Percentiles rank a stretch among this genome's conserved stretches.
Conservation (phyloP, 1,140 invertebrate species). For the Periplaneta americana region DNA sequence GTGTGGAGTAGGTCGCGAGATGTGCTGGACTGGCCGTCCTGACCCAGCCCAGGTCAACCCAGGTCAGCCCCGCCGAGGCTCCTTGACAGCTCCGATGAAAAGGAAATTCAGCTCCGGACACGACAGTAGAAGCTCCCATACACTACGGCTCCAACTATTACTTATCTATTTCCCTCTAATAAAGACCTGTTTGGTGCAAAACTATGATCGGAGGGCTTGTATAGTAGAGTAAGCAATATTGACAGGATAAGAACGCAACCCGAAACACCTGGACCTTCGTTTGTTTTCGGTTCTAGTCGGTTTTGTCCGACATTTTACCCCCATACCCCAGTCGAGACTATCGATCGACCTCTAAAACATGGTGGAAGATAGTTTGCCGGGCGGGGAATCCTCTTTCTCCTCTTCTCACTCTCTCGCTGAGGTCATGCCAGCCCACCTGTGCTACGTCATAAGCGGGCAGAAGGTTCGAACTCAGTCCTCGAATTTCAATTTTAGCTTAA, state of each 20-base stretch:
- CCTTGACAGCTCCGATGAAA: neutral
- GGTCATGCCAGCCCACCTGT: neutral
- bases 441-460: neutral
- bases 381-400: neutral
- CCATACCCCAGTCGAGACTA: neutral
- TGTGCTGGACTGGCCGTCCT: neutral
- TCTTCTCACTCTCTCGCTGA: neutral
- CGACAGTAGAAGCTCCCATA: neutral
- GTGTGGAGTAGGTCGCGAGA: neutral
- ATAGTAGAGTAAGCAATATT: slow-evolving; percentile 8
- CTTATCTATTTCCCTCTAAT: neutral
- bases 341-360: slow-evolving; percentile 2
- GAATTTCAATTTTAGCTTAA: neutral
- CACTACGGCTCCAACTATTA: neutral
- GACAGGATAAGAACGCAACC: neutral
- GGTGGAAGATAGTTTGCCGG: neutral
- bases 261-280: slow-evolving; percentile 11
- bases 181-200: neutral
- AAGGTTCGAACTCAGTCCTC: neutral
- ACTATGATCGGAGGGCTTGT: neutral
- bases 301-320: neutral
- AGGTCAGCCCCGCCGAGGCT: slow-evolving; percentile 1
- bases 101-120: neutral
- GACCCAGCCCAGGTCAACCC: slow-evolving; percentile 11
- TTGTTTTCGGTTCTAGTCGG: neutral